Conservation (phyloP, 23 tunicate species). For the Oikopleura vanhoeffeni region DNA sequence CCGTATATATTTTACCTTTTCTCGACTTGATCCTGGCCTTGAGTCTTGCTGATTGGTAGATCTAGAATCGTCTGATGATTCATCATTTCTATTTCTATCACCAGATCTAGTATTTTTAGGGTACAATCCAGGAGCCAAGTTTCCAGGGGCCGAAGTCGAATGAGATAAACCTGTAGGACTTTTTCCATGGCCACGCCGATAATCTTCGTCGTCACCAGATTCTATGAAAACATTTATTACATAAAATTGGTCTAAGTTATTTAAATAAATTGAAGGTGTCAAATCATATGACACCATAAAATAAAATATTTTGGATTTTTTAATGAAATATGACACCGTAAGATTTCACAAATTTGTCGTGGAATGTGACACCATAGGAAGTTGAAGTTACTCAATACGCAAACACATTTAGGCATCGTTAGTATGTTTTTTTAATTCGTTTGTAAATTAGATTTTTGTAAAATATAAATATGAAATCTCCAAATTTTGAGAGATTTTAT, state of each 20-base stretch:
- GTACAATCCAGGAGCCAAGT: neutral
- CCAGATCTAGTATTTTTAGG: neutral
- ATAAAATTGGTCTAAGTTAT: too few relatives aligned
- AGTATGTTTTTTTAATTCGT: too few relatives aligned
- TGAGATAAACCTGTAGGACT: neutral
- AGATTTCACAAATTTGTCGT: too few relatives aligned
- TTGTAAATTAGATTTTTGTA: too few relatives aligned
- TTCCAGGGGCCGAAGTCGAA: constrained; percentile 9
- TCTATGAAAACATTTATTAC: neutral
- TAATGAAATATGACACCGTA: neutral
- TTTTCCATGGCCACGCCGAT: neutral
- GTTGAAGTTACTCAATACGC: too few relatives aligned
- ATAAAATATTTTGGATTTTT: too few relatives aligned
- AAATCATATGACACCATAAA: too few relatives aligned
- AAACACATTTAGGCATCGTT: too few relatives aligned
- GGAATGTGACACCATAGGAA: too few relatives aligned
- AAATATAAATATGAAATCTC: too few relatives aligned
- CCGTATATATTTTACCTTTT: neutral
- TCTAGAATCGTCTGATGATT: neutral
- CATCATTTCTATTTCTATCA: neutral
- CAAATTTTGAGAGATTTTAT: too few relatives aligned
- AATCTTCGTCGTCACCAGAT: neutral
- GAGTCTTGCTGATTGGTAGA: constrained; percentile 2
- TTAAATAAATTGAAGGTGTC: too few relatives aligned
- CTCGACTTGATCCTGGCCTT: neutral